Conservation (phyloP, 2,888 invertebrate genomes). For the Acrobasis suavella region DNA sequence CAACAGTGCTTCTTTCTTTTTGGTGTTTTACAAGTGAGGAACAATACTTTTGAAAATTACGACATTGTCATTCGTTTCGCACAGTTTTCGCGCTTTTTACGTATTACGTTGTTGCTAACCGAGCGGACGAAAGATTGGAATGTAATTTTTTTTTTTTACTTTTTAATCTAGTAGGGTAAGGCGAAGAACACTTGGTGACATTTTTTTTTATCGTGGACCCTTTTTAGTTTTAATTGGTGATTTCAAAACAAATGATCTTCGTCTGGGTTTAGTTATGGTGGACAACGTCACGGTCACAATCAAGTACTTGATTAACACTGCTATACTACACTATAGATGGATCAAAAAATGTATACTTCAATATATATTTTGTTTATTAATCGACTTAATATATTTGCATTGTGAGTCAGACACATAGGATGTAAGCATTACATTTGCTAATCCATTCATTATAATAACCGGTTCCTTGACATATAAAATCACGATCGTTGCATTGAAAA, state of each 20-base stretch:
- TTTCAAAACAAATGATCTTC: too few species aligned
- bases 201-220: too few species aligned
- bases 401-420: not conserved
- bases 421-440: not conserved
- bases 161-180: not conserved
- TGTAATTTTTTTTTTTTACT: too few species aligned
- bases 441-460: not conserved
- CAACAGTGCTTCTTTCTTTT: conserved; percentile 9
- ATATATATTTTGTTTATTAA: too few species aligned
- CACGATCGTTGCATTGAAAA: conserved; percentile 4
- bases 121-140: not conserved
- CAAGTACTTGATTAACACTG: too few species aligned
- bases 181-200: not conserved
- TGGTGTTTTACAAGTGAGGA: not conserved
- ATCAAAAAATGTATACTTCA: too few species aligned
- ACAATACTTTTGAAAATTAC: conserved; percentile 15
- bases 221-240: too few species aligned
- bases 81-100: not conserved
- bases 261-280: too few species aligned
- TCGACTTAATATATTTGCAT: not conserved
- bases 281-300: too few species aligned
- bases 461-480: conserved; percentile 3
- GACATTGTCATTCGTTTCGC: conserved; percentile 5
- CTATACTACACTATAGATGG: too few species aligned
- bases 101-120: not conserved